Evolutionary conservation across 2,113 vertebrate species (phyloP).

Genomic region (Lampris megalopsis): DNA sequence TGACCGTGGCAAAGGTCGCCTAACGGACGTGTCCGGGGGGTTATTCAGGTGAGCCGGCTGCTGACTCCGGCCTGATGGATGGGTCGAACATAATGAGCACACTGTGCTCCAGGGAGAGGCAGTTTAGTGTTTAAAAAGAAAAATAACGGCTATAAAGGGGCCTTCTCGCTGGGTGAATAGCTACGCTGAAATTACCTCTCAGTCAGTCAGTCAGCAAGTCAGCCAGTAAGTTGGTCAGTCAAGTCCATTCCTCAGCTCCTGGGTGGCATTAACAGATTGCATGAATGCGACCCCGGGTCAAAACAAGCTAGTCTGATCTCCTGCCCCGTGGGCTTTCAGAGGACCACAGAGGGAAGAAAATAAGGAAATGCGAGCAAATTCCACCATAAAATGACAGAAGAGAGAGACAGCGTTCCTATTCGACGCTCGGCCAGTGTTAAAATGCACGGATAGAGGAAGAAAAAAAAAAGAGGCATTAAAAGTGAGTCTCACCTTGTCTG

Average conservation of each 20-base stretch:
- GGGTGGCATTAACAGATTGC: conserved; percentile 77
- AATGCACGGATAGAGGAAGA: background rate
- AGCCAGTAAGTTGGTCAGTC: conserved; percentile 40
- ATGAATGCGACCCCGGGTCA: conserved; percentile 72
- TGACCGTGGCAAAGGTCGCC: conserved; percentile 38
- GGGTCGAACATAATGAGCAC: conserved; percentile 38
- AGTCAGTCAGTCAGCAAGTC: conserved; percentile 2
- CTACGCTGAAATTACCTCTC: conserved; percentile 23
- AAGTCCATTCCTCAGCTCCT: conserved; percentile 52
- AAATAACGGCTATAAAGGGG: conserved; percentile 28
- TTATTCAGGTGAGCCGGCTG: conserved; percentile 52
- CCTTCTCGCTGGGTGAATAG: background rate
- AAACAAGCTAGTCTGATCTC: conserved; percentile 32
- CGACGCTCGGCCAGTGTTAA: background rate
- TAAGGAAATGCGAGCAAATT: conserved; percentile 1
- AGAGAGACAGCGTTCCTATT: background rate
- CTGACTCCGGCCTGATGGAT: conserved; percentile 37
- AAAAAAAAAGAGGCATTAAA: background rate
- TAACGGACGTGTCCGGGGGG: conserved; percentile 39
- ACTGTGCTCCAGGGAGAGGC: conserved; percentile 10
- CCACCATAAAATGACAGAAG: background rate
- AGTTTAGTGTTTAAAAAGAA: conserved; percentile 41
- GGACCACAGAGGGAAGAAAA: conserved; percentile 9
- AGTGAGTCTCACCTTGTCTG: conserved; percentile 66
- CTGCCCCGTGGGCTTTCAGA: conserved; percentile 24